Conservation (phyloP, 2,797 vertebrate genomes). For the Acrossocheilus fasciatus region DNA sequence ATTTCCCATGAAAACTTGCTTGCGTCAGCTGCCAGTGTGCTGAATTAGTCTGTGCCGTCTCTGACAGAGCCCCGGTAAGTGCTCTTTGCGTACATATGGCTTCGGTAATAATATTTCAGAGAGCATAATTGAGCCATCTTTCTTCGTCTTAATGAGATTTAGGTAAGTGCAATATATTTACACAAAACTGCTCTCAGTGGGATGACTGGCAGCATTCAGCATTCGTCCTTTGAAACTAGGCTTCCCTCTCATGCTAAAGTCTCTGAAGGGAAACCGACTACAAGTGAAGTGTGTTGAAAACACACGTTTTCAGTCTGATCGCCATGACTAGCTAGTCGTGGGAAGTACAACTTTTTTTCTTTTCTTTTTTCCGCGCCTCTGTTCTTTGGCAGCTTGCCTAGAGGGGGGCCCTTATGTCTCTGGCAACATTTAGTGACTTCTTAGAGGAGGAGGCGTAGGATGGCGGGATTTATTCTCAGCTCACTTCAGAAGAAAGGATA, state of each 20-base stretch:
- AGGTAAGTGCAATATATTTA: neutral
- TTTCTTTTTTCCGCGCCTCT: neutral
- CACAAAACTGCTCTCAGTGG: neutral
- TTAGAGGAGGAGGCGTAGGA: neutral
- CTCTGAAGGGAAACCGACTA: neutral
- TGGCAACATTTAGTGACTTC: neutral
- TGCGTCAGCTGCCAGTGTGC: slow-evolving; percentile 25
- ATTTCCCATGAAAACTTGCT: slow-evolving; percentile 29
- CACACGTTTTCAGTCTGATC: slow-evolving; percentile 1
- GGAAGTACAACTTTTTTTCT: neutral
- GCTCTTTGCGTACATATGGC: neutral
- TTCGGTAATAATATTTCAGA: slow-evolving; percentile 25
- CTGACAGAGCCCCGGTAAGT: neutral
- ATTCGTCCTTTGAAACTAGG: neutral
- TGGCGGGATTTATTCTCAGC: neutral
- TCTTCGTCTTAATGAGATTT: neutral
- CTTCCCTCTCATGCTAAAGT: neutral
- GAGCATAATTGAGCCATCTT: slow-evolving; percentile 27
- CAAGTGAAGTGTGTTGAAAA: neutral
- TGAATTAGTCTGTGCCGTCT: slow-evolving; percentile 1
- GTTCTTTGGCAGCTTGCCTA: slow-evolving; percentile 26
- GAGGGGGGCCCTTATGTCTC: slow-evolving; percentile 10
- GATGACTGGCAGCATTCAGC: neutral
- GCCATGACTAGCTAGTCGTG: neutral
- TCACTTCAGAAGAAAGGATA: slow-evolving; percentile 12